Evolutionary conservation across 2,113 vertebrate species (phyloP), one percentile per base, ranked within the genome.

Genomic region (Sarotherodon lohbergeri): DNA sequence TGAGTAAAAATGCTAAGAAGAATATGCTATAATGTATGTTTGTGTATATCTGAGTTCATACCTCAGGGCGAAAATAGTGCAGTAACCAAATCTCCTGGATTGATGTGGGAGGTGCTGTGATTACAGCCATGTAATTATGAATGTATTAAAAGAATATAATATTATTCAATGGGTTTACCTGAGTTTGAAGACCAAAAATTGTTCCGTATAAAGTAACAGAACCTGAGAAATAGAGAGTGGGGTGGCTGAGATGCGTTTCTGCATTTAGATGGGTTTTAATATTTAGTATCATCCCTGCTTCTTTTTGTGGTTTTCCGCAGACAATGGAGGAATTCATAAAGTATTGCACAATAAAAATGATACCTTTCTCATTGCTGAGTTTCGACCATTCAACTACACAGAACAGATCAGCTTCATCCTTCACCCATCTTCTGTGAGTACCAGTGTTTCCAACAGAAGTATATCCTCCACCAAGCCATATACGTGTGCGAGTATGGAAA

Each of bases 271-370:
- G 39, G 5, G 50, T 2, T 83, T 4, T 39, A 73, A 14, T 54
- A 3, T 19, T n/a, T 12, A 73, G 1, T 89, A 78, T 81, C 39
- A 4, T 16, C 1, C 12, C 12, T 39, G 19, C 16, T 61, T 10
- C 4, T 29, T n/a, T 9, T 10, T 86, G 1, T 89, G 9, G 68
- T 6, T 78, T 46, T 6, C 0, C 3, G 3, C 54, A 97, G 96
- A 86, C 36, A 90, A 85, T 32, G 96, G 96, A 61, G 13, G 29
- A 0, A 59, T 97, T 71, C 96, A 97, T 82, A 96, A 97, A 52
- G 86, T 94, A 4, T 12, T 94, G 29, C 91, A 92, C 10, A 50
- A n/a, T 6, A 1, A 81, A 2, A 81, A 1, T 3, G 19, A 81
- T 1, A 9, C 36, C 2, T 95, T 94, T 11, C 5, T 96, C 81